Evolutionary conservation across 2,113 vertebrate species (phyloP).

Genomic region (Eulacestoma nigropectus): DNA sequence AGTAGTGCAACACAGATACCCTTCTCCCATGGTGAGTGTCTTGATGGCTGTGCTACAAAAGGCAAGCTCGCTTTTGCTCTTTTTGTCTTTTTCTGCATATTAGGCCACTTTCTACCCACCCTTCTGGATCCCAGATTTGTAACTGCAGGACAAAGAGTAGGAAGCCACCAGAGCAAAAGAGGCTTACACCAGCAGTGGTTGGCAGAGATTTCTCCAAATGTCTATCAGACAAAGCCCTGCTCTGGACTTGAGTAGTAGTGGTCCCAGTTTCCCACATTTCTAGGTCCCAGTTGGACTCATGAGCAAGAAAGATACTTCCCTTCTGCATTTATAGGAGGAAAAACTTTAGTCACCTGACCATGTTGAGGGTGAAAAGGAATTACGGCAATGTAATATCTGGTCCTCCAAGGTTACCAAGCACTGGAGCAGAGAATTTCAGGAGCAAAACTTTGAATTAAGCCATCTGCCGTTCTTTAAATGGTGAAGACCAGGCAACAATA

Average conservation of each 20-base stretch:
- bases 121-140: background rate
- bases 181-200: background rate
- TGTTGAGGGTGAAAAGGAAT: background rate
- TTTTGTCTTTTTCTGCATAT: background rate
- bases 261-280: background rate
- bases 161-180: background rate
- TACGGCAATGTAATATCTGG: background rate
- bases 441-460: background rate
- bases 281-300: background rate
- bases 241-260: background rate
- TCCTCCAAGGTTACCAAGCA: background rate
- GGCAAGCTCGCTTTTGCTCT: background rate
- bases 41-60: background rate
- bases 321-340: background rate
- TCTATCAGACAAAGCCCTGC: background rate
- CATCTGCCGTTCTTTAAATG: background rate
- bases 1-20: background rate
- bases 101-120: background rate
- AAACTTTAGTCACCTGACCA: background rate
- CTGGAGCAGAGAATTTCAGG: background rate
- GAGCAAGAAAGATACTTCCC: background rate
- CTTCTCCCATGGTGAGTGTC: background rate
- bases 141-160: background rate
- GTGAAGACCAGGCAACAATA: background rate
- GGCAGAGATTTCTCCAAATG: background rate